phyloP scores from a whole-genome alignment of 2,797 vertebrate species.

The Gymnopithys bicolor region DNA sequence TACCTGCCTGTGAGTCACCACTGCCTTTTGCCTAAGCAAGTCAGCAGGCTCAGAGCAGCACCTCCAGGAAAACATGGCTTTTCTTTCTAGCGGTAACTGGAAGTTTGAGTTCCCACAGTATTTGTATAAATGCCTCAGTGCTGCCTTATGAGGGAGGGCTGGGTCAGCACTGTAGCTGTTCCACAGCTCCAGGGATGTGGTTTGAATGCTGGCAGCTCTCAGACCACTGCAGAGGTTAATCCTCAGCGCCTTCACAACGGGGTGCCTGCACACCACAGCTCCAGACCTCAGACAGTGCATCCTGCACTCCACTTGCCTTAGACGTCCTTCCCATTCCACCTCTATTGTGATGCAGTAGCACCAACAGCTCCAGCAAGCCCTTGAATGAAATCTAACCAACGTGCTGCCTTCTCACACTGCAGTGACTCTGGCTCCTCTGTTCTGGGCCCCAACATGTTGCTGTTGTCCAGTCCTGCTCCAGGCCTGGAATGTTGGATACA shows the following conservation, averaged over 20 bases:
- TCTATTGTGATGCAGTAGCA: background rate
- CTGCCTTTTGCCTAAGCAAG: background rate
- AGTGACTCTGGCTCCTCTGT: fast-evolving
- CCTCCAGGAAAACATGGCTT: background rate
- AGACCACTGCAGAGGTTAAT: background rate
- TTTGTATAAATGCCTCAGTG: background rate
- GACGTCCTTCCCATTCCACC: background rate
- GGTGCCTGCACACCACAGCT: background rate
- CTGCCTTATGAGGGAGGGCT: background rate
- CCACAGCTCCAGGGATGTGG: background rate
- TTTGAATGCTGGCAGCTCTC: fast-evolving
- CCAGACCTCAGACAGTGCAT: background rate
- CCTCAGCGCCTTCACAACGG: background rate
- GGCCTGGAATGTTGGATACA: background rate
- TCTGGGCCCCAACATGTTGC: background rate
- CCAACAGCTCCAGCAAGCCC: background rate
- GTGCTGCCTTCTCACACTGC: background rate
- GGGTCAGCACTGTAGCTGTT: background rate
- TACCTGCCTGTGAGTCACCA: background rate
- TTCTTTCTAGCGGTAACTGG: background rate
- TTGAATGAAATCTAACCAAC: fast-evolving
- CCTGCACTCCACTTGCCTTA: background rate
- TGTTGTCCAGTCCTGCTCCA: background rate
- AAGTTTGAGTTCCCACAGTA: background rate
- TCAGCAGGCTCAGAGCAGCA: background rate